Evolutionary conservation across 2,888 invertebrate genomes (phyloP), one percentile per base, ranked within the genome.

Genomic region (Acronicta leporina): DNA sequence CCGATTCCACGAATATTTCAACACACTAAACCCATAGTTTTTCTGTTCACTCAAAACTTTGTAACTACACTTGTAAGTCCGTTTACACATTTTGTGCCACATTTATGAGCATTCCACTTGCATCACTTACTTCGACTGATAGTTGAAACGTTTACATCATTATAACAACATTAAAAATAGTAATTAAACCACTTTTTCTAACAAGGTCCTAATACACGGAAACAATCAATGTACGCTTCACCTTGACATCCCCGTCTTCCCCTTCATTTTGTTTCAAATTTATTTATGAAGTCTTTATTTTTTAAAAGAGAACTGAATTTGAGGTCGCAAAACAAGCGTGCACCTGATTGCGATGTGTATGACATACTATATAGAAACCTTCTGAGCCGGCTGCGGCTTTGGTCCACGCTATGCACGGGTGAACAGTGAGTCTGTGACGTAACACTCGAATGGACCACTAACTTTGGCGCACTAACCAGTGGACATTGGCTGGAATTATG

Each of bases 51-150:
- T 80, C 44, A 87, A 73, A 60, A 77, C 64, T 57, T 79, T 79
- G 60, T 81, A 87, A 45, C 73, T 71, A 63, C 79, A 82, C 62
- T 75, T 68, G 35, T 61, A 55, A 61, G 75, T 73, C 52, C 62
- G 74, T 81, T 87, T 88, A 71, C 84, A 87, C 47, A 79, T 75
- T 75, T 82, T 84, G 33, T 81, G 77, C 85, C 85, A 87, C 90
- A 90, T 90, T 70, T 78, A 79, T 33, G 54, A 45, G 51, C 50
- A 51, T 52, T 55, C 20, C 60, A 68, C 63, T 58, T 46, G 63
- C 65, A 63, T 49, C 46, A 33, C 58, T 47, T 44, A 48, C 27
- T 57, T 13, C n/a, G 38, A 63, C 62, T 43, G 46, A 57, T 56
- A 61, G 20, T 43, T 33, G 15, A 53, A 68, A 50, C 53, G 53